phyloP scores from a whole-genome alignment of 2,888 invertebrate species.

The Tridacna crocea region DNA sequence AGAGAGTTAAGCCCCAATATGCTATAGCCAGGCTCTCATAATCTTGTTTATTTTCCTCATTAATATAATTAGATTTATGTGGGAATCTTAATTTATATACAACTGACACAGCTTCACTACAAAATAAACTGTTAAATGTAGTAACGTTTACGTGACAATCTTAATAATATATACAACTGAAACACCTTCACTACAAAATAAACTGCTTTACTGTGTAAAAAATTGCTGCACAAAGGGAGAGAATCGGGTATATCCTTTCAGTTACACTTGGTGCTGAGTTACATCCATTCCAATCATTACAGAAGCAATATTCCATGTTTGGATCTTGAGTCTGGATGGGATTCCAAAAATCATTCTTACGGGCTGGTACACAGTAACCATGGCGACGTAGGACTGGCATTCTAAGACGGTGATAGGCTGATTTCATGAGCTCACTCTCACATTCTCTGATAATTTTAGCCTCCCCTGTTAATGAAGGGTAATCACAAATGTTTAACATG shows the following conservation, averaged over 20 bases:
- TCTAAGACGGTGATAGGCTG: constrained; percentile 78
- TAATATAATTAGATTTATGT: too few relatives aligned
- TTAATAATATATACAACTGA: background rate
- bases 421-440: constrained; percentile 76
- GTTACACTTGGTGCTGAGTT: constrained; percentile 70
- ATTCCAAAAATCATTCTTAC: constrained; percentile 81
- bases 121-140: constrained; percentile 22
- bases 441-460: constrained; percentile 81
- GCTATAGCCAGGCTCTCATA: too few relatives aligned
- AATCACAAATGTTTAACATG: background rate
- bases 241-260: constrained; percentile 38
- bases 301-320: constrained; percentile 82
- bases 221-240: constrained; percentile 46
- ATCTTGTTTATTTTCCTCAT: too few relatives aligned
- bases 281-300: constrained; percentile 84
- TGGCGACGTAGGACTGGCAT: constrained; percentile 83
- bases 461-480: constrained; percentile 74
- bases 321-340: constrained; percentile 70
- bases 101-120: background rate
- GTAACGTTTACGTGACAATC: too few relatives aligned
- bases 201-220: constrained; percentile 18
- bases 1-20: too few relatives aligned
- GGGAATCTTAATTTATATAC: too few relatives aligned
- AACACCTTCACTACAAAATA: constrained; percentile 12
- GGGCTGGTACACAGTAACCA: constrained; percentile 82